Conservation (phyloP, 1,140 invertebrate species). For the Apis florea region DNA sequence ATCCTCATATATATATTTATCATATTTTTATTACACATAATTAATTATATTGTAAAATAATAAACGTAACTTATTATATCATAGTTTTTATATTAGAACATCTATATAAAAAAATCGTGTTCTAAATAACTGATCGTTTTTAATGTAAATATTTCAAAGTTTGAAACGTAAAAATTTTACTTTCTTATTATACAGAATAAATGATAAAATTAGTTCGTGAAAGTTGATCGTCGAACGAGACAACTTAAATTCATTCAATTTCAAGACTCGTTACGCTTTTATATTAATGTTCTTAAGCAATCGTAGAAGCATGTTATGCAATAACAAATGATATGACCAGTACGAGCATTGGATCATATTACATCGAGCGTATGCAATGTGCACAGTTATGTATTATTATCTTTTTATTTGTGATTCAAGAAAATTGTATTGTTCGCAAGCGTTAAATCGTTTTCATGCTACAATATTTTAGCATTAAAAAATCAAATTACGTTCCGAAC, state of each 20-base stretch:
- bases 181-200: not conserved
- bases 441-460: not conserved
- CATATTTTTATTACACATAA: not conserved
- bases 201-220: not conserved
- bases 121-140: not conserved
- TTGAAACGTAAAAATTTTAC: not conserved
- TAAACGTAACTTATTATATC: not conserved
- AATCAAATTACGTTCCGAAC: not conserved
- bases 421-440: not conserved
- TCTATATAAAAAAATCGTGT: not conserved
- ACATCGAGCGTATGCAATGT: slow-evolving; percentile 20
- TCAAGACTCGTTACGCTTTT: slow-evolving; percentile 12
- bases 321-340: slow-evolving; percentile 40
- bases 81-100: not conserved
- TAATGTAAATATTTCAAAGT: not conserved
- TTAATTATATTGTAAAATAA: not conserved
- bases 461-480: not conserved
- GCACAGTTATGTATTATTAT: slow-evolving; percentile 12
- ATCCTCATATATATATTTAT: not conserved
- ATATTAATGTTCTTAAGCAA: slow-evolving; percentile 22
- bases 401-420: slow-evolving; percentile 11
- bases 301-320: slow-evolving; percentile 29
- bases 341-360: slow-evolving; percentile 34
- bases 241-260: slow-evolving; percentile 10
- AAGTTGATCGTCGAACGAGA: slow-evolving; percentile 4